A percentile compares a stretch with the other conserved stretches of the same genome.
Evolutionary conservation across 2,113 vertebrate species (phyloP).

Genomic region (Gallinago paraguaiae): DNA sequence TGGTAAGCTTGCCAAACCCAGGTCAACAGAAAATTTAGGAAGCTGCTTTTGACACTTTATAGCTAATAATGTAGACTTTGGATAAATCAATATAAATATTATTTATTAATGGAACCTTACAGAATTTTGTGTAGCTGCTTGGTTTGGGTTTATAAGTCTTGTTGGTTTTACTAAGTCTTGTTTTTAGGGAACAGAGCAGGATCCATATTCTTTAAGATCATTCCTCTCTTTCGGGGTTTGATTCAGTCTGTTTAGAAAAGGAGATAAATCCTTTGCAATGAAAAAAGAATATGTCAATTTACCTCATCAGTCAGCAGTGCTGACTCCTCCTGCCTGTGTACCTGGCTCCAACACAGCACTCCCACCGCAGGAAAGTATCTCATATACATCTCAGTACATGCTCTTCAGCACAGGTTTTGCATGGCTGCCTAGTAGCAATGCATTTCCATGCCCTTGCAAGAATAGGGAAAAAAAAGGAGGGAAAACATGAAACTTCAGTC

Average conservation of each 20-base stretch:
- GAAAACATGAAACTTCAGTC: not conserved
- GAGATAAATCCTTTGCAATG: not conserved
- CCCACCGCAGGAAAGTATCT: not conserved
- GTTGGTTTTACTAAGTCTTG: not conserved
- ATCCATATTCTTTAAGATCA: not conserved
- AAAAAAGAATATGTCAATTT: not conserved
- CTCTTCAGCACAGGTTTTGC: not conserved
- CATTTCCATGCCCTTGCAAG: not conserved
- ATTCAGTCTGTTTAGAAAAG: not conserved
- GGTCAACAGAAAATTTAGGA: not conserved
- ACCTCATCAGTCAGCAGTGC: not conserved
- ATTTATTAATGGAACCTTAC: not conserved
- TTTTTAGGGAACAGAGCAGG: not conserved
- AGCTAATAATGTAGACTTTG: not conserved
- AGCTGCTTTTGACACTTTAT: not conserved
- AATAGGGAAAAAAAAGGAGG: not conserved
- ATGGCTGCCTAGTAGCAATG: not conserved
- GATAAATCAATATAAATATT: not conserved
- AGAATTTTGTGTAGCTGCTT: not conserved
- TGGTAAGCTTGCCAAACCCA: not conserved
- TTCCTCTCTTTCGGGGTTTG: not conserved
- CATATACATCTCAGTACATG: accelerated
- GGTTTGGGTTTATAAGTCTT: not conserved
- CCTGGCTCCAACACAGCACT: not conserved
- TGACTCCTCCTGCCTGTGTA: not conserved